Evolutionary conservation across 2,797 vertebrate species (phyloP), one percentile per base, ranked within the genome.

Genomic region (Xerus rutilus): DNA sequence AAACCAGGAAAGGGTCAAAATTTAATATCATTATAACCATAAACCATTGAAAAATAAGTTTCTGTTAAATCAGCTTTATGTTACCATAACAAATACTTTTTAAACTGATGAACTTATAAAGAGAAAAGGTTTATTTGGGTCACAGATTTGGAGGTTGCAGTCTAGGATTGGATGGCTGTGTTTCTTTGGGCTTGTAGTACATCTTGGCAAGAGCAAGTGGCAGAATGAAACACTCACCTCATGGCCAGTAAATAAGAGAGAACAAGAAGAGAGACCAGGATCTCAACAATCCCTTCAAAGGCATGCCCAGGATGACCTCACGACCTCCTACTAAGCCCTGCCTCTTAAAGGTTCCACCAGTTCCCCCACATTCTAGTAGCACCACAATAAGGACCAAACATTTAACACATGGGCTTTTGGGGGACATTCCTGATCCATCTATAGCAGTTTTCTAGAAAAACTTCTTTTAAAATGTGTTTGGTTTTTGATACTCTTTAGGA

Each of bases 31-130:
- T 91, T 47, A 78, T 93, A 78, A 32, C 0, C 74, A 21, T 64
- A 83, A 67, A 86, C 35, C 47, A 82, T 18, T 91, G 39, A 91
- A 85, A 65, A 79, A 65, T 15, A 39, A 72, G 32, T 62, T 25
- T 70, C 82, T 45, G 3, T 82, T 23, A 57, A 23, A 47, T 28
- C 39, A 43, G 57, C 28, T 45, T 39, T 83, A 35, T 30, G 1
- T 18, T 6, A 14, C 21, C 30, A 13, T 11, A 88, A 20, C 10
- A 49, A 17, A 10, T 45, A 43, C 47, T 59, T 62, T 59, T 62
- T 3, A 32, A 89, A 39, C 35, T 15, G 74, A 3, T 28, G 23
- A 59, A 9, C 39, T 65, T 74, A 23, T 20, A 45, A 35, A 30
- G 25, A 73, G 14, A 49, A 67, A 30, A 32, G 17, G 30, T 74